Evolutionary conservation across 2,797 vertebrate genomes (phyloP), one percentile per base, ranked within the genome.

Genomic region (Peromyscus nudipes): DNA sequence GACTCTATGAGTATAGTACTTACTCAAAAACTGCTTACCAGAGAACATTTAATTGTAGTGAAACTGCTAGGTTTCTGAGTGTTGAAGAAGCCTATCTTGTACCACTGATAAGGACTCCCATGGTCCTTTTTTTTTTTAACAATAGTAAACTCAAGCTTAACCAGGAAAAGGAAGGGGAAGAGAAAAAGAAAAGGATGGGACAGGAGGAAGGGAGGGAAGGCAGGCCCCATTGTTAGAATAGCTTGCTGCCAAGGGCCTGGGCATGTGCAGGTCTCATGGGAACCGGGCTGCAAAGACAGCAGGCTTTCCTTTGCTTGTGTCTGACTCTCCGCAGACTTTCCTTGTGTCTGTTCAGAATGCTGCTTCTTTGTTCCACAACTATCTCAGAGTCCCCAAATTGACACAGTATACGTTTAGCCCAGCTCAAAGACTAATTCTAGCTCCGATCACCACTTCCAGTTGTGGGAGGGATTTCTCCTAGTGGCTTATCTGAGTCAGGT

Each of bases 51-150:
- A 84, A 60, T 62, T 82, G 4, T 57, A 77, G 49, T 1, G 52
- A 65, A 95, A 83, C 37, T 16, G 29, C 52, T 60, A 76, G 6
- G 77, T 96, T 92, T 92, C 12, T 46, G 89, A 85, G 89, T 40
- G 57, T 76, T 65, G 40, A 93, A 67, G 27, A 67, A 76, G 27
- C 19, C 25, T 19, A 37, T 83, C 34, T 76, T 75, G 37, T 43
- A 13, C 46, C 11, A 23, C 19, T 86, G 55, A 17, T 69, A 92
- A 67, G 92, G 43, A 84, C 8, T 37, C 31, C 52, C 85, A 37
- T 86, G 46, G 16, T 81, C 65, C 96, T 40, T 94, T 34, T 96
- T 40, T 34, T 94, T 27, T 7, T 52, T 71, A 79, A 71, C 5
- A 85, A 25, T 71, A 37, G 62, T 77, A 23, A 81, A 85, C 23